Evolutionary conservation across 2,113 vertebrate species (phyloP).

Genomic region (Semicossyphus pulcher): DNA sequence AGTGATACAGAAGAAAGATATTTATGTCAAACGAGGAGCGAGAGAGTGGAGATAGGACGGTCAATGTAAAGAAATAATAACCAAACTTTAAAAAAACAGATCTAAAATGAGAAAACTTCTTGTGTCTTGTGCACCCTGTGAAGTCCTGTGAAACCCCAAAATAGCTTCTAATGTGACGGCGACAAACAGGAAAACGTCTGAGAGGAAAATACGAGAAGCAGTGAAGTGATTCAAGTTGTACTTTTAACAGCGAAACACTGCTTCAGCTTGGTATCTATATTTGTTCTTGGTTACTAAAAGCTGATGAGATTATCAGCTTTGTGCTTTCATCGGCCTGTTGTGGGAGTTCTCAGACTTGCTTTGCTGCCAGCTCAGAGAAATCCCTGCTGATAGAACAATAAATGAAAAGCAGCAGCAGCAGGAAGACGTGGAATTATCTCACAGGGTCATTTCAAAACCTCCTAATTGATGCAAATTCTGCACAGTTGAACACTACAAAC

Average conservation of each 20-base stretch:
- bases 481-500: not conserved
- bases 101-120: not conserved
- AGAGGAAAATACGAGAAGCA: conserved; percentile 1
- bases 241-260: conserved; percentile 12
- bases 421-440: conserved; percentile 36
- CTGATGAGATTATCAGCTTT: conserved; percentile 46
- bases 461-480: conserved; percentile 6
- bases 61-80: too few species aligned
- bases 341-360: conserved; percentile 46
- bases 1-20: not conserved
- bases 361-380: conserved; percentile 48
- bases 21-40: too few species aligned
- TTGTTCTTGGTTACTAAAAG: conserved; percentile 49
- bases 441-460: conserved; percentile 15
- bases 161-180: conserved; percentile 3
- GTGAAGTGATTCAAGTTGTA: conserved; percentile 15
- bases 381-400: conserved; percentile 42
- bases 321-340: conserved; percentile 33
- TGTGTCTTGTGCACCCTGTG: not conserved
- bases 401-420: conserved; percentile 36
- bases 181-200: conserved; percentile 1
- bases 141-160: not conserved
- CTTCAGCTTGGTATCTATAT: conserved; percentile 24
- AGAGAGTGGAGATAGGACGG: too few species aligned
- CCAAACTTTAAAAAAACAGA: not conserved